phyloP scores from a whole-genome alignment of 2,113 vertebrate genomes.

The Pygathrix nemaeus region DNA sequence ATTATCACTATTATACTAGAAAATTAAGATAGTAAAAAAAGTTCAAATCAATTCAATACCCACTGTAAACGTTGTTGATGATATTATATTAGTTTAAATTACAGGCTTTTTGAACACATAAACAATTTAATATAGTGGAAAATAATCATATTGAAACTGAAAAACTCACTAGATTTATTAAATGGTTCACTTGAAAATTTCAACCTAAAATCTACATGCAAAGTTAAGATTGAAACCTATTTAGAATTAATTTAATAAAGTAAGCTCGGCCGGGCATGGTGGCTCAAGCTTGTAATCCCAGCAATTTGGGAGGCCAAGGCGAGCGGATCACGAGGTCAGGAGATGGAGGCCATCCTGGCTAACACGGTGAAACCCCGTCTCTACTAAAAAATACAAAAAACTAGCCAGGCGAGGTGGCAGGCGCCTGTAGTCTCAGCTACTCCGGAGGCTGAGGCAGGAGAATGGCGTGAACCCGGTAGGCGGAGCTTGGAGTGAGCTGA shows the following conservation, averaged over 20 bases:
- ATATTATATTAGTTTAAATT: neutral
- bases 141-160: neutral
- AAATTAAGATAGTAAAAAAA: neutral
- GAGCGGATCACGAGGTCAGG: no score
- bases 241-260: neutral
- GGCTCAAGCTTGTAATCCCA: no score
- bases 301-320: no score
- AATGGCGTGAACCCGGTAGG: no score
- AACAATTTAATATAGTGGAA: neutral
- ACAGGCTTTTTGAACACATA: neutral
- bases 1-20: neutral
- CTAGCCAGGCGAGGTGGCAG: no score
- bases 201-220: neutral
- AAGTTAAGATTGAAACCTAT: neutral
- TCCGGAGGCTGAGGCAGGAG: no score
- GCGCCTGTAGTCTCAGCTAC: no score
- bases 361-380: no score
- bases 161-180: neutral
- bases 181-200: neutral
- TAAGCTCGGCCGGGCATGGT: no score
- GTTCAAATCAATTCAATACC: neutral
- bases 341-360: no score
- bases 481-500: no score
- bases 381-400: no score
- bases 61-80: neutral